Conservation (phyloP, 2,888 invertebrate genomes). For the Campopleginae sp. region DNA sequence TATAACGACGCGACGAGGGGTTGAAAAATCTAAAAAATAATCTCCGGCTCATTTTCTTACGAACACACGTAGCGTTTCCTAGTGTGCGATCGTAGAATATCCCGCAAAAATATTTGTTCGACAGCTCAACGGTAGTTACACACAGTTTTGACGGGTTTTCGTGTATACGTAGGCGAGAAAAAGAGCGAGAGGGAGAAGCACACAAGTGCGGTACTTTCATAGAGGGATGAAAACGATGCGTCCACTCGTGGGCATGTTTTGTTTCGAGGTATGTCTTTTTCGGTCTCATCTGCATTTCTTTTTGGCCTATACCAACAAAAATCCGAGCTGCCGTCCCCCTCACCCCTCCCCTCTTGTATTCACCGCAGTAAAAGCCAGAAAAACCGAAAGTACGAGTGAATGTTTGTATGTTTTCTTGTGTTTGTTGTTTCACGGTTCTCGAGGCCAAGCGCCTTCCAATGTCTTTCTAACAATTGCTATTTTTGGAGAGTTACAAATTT, state of each 20-base stretch:
- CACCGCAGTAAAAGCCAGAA: constrained; percentile 19
- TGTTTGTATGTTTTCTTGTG: constrained; percentile 24
- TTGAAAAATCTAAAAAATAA: constrained; percentile 40
- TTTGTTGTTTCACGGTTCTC: constrained; percentile 50
- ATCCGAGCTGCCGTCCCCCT: not conserved
- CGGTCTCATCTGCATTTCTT: constrained; percentile 29
- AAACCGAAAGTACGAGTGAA: constrained; percentile 13
- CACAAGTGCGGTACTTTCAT: constrained; percentile 36
- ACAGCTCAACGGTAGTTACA: constrained; percentile 70
- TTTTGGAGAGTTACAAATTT: not conserved
- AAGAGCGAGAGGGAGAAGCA: constrained; percentile 64
- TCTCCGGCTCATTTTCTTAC: constrained; percentile 33
- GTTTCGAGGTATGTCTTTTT: constrained; percentile 35
- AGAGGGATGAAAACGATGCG: constrained; percentile 68
- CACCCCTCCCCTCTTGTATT: not conserved
- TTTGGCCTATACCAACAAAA: constrained; percentile 60
- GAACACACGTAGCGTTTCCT: constrained; percentile 27
- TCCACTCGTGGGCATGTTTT: constrained; percentile 64
- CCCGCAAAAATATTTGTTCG: constrained; percentile 75
- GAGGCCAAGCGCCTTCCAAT: constrained; percentile 7
- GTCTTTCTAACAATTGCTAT: constrained; percentile 1
- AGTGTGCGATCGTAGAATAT: constrained; percentile 41
- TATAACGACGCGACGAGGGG: constrained; percentile 19
- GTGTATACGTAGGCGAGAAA: constrained; percentile 69
- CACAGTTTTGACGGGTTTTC: constrained; percentile 55